These are phyloP conservation scores for Drosophila demipolita DNA, from an alignment of 2,888 invertebrate genomes.

Conservation along the genomic window DNA sequence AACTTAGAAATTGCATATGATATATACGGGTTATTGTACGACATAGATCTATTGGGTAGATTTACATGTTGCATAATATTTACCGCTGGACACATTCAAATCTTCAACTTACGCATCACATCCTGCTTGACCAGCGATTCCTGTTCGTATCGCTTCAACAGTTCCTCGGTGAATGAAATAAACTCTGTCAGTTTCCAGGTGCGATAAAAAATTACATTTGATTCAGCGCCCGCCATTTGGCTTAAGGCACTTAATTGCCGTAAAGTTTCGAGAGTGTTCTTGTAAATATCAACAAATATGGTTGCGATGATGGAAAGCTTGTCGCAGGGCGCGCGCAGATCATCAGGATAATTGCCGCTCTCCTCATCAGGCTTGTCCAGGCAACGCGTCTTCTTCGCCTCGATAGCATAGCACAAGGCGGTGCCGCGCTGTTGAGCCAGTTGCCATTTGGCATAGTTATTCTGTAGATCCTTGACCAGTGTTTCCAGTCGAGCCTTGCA, in stretches of 20 bases:
- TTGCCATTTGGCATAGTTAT: conserved; percentile 82
- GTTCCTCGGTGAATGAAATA: conserved; percentile 64
- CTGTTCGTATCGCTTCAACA: conserved; percentile 68
- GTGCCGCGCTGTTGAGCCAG: conserved; percentile 81
- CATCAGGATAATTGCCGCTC: conserved; percentile 65
- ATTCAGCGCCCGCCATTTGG: conserved; percentile 63
- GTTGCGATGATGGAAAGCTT: conserved; percentile 78
- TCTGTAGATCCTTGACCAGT: conserved; percentile 66
- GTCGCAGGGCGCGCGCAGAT: conserved; percentile 72
- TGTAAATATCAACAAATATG: conserved; percentile 79
- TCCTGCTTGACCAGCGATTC: conserved; percentile 76
- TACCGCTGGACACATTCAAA: not conserved
- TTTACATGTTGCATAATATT: not conserved
- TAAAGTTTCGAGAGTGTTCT: conserved; percentile 64
- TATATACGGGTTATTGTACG: not conserved
- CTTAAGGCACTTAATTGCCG: conserved; percentile 75
- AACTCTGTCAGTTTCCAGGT: conserved; percentile 81
- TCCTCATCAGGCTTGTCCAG: conserved; percentile 54
- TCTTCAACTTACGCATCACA: conserved; percentile 75
- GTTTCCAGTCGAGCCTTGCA: conserved; percentile 72
- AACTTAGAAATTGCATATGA: not conserved
- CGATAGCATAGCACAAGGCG: conserved; percentile 80
- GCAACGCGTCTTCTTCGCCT: conserved; percentile 78
- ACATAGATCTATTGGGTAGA: not conserved
- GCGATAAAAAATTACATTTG: conserved; percentile 72